A percentile compares a stretch with the other conserved stretches of the same genome.
Evolutionary conservation across 2,113 vertebrate genomes (phyloP).

Genomic region (Damaliscus lunatus): DNA sequence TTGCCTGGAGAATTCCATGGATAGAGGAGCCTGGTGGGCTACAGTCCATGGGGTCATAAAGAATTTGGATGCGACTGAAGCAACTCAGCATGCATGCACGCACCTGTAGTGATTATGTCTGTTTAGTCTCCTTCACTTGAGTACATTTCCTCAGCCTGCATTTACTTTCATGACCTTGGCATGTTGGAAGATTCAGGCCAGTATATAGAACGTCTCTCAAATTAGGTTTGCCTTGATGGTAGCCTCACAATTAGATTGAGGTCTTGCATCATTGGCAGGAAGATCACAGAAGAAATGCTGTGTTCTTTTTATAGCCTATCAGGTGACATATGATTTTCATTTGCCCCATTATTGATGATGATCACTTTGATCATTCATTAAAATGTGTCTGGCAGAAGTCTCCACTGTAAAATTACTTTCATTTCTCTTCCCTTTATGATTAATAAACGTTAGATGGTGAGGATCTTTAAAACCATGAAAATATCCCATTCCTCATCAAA

Average conservation of each 20-base stretch:
- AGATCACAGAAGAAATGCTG: background rate
- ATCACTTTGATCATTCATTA: background rate
- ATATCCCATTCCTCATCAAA: background rate
- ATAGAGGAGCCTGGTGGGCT: background rate
- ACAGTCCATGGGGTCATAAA: background rate
- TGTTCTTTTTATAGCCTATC: background rate
- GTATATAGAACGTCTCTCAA: background rate
- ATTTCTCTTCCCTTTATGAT: background rate
- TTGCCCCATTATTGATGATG: background rate
- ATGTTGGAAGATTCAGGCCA: background rate
- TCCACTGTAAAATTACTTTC: background rate
- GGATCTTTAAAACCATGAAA: background rate
- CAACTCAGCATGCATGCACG: background rate
- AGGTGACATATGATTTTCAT: background rate
- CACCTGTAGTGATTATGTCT: background rate
- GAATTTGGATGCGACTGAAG: background rate
- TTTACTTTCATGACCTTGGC: background rate
- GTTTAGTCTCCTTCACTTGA: background rate
- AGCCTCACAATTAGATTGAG: background rate
- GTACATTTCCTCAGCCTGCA: background rate
- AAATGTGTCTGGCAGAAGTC: background rate
- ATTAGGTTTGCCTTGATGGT: background rate
- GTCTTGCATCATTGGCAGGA: background rate
- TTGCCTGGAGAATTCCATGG: background rate
- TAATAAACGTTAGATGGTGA: background rate